Base-by-base conservation (phyloP, 2,113 vertebrate genomes). In the Ranitomeya variabilis region DNA sequence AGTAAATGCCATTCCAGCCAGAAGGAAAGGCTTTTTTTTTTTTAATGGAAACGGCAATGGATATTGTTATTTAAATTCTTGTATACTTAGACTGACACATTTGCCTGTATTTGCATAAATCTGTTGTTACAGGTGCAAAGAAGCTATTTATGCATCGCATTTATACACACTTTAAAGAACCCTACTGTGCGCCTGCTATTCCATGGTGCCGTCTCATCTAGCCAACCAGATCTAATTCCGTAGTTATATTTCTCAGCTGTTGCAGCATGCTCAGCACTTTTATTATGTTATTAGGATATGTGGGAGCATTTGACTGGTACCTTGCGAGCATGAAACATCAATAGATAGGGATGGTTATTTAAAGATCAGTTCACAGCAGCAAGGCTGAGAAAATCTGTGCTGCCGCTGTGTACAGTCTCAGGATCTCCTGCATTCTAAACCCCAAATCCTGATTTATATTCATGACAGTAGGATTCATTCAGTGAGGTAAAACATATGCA, bases 251-350 rank as follows among this genome's bases (percentile, higher is more conserved):
- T 82, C 66, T 74, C 55, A 14, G 64, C 52, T 26, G 26, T 11
- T 82, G 79, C 80, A 45, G 67, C 55, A 82, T 74, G 67, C 86
- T 88, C 86, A 88, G 86, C 86, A 88, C 78, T 88, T 88, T 88
- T 88, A 88, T 82, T 88, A 78, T 81, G 79, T 80, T 82, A 88
- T 88, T 88, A 82, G 66, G 54, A 88, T 88, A 73, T 88, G 80
- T 31, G 57, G 79, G 79, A 81, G 26, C 66, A 60, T 88, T 76
- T 88, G 66, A 66, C 66, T 88, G 52, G 79, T 88, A 73, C 74
- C 86, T 82, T 81, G 66, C 66, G 54, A 88, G 86, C 86, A 62
- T 88, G 67, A 88, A 88, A 88, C 78, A 82, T 87, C 62, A 87
- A 69, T 80, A 87, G 86, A 81, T 73, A 88, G 78, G 86, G 66